Conservation (phyloP, 2,888 invertebrate species). For the Mystacides longicornis region DNA sequence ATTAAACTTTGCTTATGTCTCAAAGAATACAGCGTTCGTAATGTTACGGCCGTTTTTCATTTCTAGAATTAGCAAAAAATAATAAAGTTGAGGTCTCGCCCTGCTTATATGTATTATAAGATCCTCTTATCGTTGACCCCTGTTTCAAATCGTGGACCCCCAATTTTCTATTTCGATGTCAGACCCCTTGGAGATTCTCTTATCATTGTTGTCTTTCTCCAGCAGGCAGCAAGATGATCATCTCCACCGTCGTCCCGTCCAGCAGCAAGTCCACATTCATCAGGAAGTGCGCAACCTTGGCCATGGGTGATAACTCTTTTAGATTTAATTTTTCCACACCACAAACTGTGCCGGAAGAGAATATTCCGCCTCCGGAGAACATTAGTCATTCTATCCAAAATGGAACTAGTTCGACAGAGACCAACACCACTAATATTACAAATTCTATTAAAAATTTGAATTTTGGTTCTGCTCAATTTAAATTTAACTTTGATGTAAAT, state of each 20-base stretch:
- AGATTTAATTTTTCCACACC: conserved; percentile 47
- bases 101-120: too few species aligned
- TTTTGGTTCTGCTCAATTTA: conserved; percentile 47
- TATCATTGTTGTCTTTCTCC: conserved; percentile 27
- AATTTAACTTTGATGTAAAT: conserved; percentile 54
- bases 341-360: too few species aligned
- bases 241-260: conserved; percentile 41
- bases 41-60: too few species aligned
- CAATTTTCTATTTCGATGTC: too few species aligned
- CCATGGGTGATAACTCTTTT: conserved; percentile 48
- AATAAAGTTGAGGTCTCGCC: too few species aligned
- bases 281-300: conserved; percentile 54
- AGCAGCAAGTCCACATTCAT: conserved; percentile 58
- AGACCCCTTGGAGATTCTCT: neutral
- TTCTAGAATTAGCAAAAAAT: too few species aligned
- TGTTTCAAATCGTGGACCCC: too few species aligned
- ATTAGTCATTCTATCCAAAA: conserved; percentile 25
- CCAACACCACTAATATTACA: conserved; percentile 17
- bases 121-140: too few species aligned
- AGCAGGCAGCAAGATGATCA: conserved; percentile 53
- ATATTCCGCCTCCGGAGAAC: neutral
- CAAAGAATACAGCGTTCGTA: too few species aligned
- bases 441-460: conserved; percentile 37
- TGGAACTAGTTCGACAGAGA: conserved; percentile 26
- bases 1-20: too few species aligned